Percentiles rank a stretch among this genome's conserved stretches.
phyloP scores from a whole-genome alignment of 2,797 vertebrate species.

The Onychomys leucogaster region DNA sequence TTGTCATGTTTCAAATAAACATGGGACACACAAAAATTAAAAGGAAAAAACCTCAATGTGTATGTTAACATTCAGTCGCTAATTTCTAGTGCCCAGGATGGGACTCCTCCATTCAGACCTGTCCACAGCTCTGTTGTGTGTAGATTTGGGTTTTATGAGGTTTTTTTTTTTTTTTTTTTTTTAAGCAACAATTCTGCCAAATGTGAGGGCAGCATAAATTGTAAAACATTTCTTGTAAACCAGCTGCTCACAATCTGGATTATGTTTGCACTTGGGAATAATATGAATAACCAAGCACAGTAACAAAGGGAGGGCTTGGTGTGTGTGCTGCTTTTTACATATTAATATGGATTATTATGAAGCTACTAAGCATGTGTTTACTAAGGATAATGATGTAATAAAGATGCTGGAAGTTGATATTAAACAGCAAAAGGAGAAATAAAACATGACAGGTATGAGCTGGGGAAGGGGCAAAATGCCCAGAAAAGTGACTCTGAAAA shows the following conservation, averaged over 20 bases:
- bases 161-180: too few relatives aligned
- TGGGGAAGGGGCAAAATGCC: not conserved
- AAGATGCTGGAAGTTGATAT: not conserved
- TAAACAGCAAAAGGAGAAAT: not conserved
- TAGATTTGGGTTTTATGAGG: not conserved
- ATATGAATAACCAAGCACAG: not conserved
- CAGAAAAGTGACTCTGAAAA: not conserved
- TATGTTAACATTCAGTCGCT: not conserved
- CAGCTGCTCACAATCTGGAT: constrained; percentile 3
- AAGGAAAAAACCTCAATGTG: not conserved
- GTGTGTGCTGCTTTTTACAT: not conserved
- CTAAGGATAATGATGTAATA: not conserved
- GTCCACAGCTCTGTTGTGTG: not conserved
- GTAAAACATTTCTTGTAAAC: constrained; percentile 31
- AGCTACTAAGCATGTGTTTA: not conserved
- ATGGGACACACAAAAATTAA: not conserved
- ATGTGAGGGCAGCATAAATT: not conserved
- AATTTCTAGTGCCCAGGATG: not conserved
- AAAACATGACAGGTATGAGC: not conserved
- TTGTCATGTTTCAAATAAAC: constrained; percentile 34
- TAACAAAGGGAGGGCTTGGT: not conserved
- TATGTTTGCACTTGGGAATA: constrained; percentile 41
- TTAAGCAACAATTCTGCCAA: not conserved
- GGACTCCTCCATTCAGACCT: not conserved
- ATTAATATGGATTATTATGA: not conserved